Base-by-base conservation (phyloP, 2,113 vertebrate species). In the Phasianus colchicus region DNA sequence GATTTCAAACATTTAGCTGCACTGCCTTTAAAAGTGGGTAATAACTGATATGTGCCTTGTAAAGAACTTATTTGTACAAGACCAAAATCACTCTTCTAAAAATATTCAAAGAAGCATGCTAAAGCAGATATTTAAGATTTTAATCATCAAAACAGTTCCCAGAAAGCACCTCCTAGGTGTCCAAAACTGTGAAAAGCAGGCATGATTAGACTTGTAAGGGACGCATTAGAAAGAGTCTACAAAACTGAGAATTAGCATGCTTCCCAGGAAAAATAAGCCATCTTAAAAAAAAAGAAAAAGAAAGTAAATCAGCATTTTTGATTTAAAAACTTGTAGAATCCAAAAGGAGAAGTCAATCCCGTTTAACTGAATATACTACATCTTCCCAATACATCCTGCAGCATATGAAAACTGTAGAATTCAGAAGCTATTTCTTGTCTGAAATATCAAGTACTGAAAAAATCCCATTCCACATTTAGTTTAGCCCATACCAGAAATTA, bases 91-190 rank as follows among this genome's bases (percentile, higher is more conserved):
- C 38, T 79, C 40, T 75, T 78, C n/a, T 66, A 85, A 92, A 84
- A 66, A 76, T 42, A 61, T 67, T 80, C 58, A 50, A 80, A 87
- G 40, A 52, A 89, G 34, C 21, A 76, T 24, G 36, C 30, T 85
- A 91, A 87, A 87, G 32, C 32, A 79, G 36, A 72, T 65, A 20
- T 78, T 86, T 60, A 67, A 91, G 91, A 91, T 80, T 79, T 92
- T 92, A 83, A 95, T 83, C 79, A 85, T 63, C 58, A 88, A 91
- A 92, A 85, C 24, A 66, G 66, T 57, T 30, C 19, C 67, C 29
- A 57, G 21, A 83, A 83, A 85, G 18, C 11, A 84, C 63, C 45
- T 80, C 77, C 55, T 64, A 54, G 21, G 84, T 40, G 2, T 92
- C 73, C 50, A 92, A 78, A 78, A 76, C 2, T 40, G 47, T 40